phyloP scores from a whole-genome alignment of 2,888 invertebrate genomes.

The Thalpophila matura region DNA sequence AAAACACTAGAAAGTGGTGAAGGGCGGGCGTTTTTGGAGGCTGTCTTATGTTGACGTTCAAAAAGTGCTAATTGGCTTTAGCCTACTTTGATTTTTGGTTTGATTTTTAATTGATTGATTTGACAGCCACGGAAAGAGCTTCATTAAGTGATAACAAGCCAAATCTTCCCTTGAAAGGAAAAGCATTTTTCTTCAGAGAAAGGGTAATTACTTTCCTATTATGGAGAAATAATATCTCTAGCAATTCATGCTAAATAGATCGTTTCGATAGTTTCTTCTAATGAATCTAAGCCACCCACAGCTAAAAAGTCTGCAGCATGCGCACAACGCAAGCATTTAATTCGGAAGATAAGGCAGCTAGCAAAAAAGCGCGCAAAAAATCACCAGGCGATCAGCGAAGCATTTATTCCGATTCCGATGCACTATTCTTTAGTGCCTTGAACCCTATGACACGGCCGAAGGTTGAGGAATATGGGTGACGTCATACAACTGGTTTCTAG shows the following conservation, averaged over 20 bases:
- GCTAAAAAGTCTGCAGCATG: conserved; percentile 9
- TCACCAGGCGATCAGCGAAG: conserved; percentile 54
- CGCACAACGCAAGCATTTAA: conserved; percentile 41
- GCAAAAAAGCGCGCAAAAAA: conserved; percentile 53
- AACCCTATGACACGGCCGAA: conserved; percentile 61
- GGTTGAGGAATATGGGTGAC: conserved; percentile 54
- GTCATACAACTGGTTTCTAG: conserved; percentile 46
- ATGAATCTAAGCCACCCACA: conserved; percentile 16
- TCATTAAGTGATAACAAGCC: no score
- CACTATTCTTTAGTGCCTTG: conserved; percentile 63
- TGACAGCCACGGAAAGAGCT: no score
- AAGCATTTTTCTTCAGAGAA: no score
- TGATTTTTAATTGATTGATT: no score
- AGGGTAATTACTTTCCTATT: no score
- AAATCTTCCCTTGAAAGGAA: no score
- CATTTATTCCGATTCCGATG: conserved; percentile 63
- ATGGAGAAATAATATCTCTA: no score
- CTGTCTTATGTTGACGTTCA: no score
- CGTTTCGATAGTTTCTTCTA: background rate
- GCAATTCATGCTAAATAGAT: conserved; percentile 1
- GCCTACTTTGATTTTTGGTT: no score
- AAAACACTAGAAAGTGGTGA: no score
- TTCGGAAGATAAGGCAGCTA: conserved; percentile 44
- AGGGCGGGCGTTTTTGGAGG: no score
- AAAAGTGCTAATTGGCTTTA: no score